Base-by-base conservation (phyloP, 2,888 invertebrate species). In the Operophtera brumata region DNA sequence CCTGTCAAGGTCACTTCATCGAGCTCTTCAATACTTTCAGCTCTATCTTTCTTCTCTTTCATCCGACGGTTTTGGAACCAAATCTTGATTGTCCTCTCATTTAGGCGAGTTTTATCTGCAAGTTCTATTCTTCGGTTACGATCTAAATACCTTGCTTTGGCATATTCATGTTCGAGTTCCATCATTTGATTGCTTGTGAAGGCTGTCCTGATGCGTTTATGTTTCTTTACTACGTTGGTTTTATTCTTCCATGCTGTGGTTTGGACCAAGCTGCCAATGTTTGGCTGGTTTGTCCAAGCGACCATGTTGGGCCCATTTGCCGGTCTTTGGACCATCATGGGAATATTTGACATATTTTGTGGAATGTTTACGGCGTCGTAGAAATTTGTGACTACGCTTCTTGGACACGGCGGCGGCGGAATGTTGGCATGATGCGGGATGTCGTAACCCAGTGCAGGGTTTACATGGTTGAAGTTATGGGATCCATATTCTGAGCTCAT, bases 1-100 rank as follows among this genome's bases (percentile, higher is more conserved):
- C 73, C 77, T 0, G 76, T 76, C 7, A 76, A 80, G 25, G 69
- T 77, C 0, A 75, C 68, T 32, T 80, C 82, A 57, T 82, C 80
- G 0, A 65, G 67, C 25, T 79, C 78, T 48, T 82, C 81, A 0
- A 71, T 49, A 53, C 65, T 66, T 48, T 84, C 85, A 2, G 75
- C 68, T 35, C 83, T 83, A 57, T 93, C 93, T 69, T 94, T 94
- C 73, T 94, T 94, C 68, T 86, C 90, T 61, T 94, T 94, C 95
- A 96, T 96, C 0, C 95, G 84, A 0, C 95, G 88, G 73, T 96
- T 96, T 71, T 96, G 96, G 75, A 96, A 96, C 96, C 96, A 96
- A 35, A 96, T 95, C 77, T 96, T 96, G 43, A 96, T 94, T 0
- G 79, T 82, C 1, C 82, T 73, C 54, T 86, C 84, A 45, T 80